phyloP scores from a whole-genome alignment of 1,140 invertebrate species.

The Drosophila nikananu region DNA sequence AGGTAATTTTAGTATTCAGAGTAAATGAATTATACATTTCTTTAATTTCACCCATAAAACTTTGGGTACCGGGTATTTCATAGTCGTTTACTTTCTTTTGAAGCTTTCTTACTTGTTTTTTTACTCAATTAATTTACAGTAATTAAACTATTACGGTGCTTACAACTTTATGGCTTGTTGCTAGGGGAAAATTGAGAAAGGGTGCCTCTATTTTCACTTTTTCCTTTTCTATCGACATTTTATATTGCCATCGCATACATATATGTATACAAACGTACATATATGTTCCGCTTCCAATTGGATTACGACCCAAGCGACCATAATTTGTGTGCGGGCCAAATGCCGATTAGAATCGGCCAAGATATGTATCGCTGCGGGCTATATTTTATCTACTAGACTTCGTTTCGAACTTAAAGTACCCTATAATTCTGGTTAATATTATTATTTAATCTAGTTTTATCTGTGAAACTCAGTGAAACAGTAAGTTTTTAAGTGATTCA shows the following conservation, averaged over 20 bases:
- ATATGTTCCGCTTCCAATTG: slow-evolving; percentile 34
- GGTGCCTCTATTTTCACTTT: slow-evolving; percentile 7
- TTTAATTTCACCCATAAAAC: no score
- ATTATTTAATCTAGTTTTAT: background rate
- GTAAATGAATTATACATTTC: background rate
- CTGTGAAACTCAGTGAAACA: no score
- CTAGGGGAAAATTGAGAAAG: background rate
- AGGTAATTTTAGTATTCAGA: background rate
- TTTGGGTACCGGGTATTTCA: background rate
- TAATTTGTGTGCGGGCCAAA: slow-evolving; percentile 34
- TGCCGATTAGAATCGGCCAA: slow-evolving; percentile 33
- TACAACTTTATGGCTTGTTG: slow-evolving; percentile 11
- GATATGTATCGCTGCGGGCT: slow-evolving; percentile 20
- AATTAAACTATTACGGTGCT: slow-evolving; percentile 60
- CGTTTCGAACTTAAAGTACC: background rate
- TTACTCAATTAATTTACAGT: slow-evolving; percentile 38
- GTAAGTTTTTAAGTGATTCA: no score
- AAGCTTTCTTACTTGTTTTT: background rate
- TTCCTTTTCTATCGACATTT: slow-evolving; percentile 14
- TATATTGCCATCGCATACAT: slow-evolving; percentile 7
- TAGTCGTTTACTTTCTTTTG: background rate
- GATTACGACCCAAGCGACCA: slow-evolving; percentile 32
- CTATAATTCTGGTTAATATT: background rate
- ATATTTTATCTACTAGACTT: no score
- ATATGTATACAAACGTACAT: slow-evolving; percentile 10